Base-by-base conservation (phyloP, 2,113 vertebrate species). In the Callipepla californica region DNA sequence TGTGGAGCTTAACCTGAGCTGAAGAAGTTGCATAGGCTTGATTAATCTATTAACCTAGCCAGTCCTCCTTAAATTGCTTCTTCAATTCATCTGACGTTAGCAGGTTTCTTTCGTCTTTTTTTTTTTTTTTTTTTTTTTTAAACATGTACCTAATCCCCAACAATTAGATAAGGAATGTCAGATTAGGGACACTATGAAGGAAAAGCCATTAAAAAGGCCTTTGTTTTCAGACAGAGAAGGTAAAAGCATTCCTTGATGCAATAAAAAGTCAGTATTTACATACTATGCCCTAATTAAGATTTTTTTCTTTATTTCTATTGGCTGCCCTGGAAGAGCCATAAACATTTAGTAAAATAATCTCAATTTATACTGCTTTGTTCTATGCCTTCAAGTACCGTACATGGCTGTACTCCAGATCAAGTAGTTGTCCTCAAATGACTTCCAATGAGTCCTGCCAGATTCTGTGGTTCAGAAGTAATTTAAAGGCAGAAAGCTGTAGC, bases 371-470 rank as follows among this genome's bases (percentile, higher is more conserved):
- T 91, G 96, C 95, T 97, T 97, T 97, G 95, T 98, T 98, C 96
- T 97, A 90, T 96, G 97, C 97, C 97, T 98, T 96, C 96, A 98
- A 98, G 97, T 98, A 98, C 97, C 96, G 80, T 98, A 97, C 97
- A 97, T 98, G 98, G 97, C 98, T 97, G 91, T 92, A 95, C 96
- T 98, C 98, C 98, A 98, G 96, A 98, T 83, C 96, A 97, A 98
- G 96, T 95, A 96, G 97, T 97, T 98, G 98, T 98, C 98, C 98
- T 98, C 96, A 98, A 96, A 98, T 98, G 98, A 97, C 98, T 98
- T 97, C 96, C 96, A 97, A 95, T 4, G 58, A 97, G 96, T 95
- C 92, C 96, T 97, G 97, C 98, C 98, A 98, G 97, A 97, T 95
- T 97, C 96, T 97, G 96, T 96, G 97, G 97, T 97, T 98, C 97